A percentile compares a stretch with the other conserved stretches of the same genome.
These are phyloP conservation scores for Eilema caniola DNA, from an alignment of 2,888 invertebrate species.

Conservation along the genomic window DNA sequence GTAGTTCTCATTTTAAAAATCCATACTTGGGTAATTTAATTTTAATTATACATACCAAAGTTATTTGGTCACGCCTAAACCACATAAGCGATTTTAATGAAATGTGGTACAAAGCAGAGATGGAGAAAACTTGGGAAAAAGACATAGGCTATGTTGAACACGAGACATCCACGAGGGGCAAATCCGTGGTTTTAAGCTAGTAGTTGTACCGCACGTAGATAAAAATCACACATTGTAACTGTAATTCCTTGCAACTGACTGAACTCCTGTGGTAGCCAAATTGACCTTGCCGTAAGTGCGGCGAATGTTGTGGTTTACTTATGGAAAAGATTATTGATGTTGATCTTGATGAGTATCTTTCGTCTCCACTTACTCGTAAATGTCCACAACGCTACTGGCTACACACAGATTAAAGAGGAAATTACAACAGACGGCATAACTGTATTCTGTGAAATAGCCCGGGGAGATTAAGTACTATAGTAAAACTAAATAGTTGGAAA, in stretches of 20 bases:
- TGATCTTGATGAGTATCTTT: conserved; percentile 20
- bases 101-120: too few relatives aligned
- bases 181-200: neutral
- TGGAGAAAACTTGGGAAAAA: too few relatives aligned
- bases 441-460: conserved; percentile 4
- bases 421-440: conserved; percentile 16
- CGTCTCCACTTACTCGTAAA: conserved; percentile 11
- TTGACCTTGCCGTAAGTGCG: conserved; percentile 18
- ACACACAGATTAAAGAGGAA: neutral
- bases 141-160: too few relatives aligned
- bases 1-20: too few relatives aligned
- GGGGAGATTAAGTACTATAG: neutral
- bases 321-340: conserved; percentile 4
- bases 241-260: neutral
- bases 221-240: neutral
- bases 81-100: too few relatives aligned
- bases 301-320: conserved; percentile 16
- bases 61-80: too few relatives aligned
- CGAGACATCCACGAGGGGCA: too few relatives aligned
- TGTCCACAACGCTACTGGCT: conserved; percentile 14
- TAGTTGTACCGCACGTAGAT: neutral
- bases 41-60: too few relatives aligned
- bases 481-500: too few relatives aligned
- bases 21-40: too few relatives aligned
- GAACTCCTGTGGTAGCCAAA: conserved; percentile 15